Evolutionary conservation across 2,888 invertebrate species (phyloP).

Genomic region (Andrena flavipes): DNA sequence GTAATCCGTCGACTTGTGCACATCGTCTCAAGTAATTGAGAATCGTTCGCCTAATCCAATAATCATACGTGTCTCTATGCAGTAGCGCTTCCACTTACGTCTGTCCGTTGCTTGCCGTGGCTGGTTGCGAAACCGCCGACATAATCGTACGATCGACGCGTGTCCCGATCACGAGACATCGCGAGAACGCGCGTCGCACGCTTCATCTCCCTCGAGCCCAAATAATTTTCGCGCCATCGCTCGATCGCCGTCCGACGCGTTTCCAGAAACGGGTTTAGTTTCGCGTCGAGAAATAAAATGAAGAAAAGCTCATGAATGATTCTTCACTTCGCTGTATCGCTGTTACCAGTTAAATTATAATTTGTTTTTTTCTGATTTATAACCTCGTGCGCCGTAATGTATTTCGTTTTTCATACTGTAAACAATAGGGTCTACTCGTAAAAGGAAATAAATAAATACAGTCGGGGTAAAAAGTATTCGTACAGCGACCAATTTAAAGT

Average conservation of each 20-base stretch:
- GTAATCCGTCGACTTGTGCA: slow-evolving; percentile 3
- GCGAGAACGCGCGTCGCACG: slow-evolving; percentile 43
- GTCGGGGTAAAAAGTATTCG: too few relatives aligned
- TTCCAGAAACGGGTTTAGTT: neutral
- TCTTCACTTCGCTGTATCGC: neutral
- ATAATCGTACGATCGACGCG: slow-evolving; percentile 28
- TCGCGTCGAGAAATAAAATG: neutral
- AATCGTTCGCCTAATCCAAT: slow-evolving; percentile 7
- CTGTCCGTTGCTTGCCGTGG: slow-evolving; percentile 14
- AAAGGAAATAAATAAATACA: too few relatives aligned
- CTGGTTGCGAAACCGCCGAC: neutral
- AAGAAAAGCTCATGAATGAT: slow-evolving; percentile 23
- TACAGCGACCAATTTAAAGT: too few relatives aligned
- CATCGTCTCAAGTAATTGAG: neutral
- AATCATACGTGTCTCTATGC: neutral
- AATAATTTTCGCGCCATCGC: neutral
- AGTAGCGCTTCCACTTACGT: slow-evolving; percentile 23
- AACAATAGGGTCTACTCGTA: too few relatives aligned
- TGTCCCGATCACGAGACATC: slow-evolving; percentile 59
- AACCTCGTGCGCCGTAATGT: too few relatives aligned
- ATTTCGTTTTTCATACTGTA: too few relatives aligned
- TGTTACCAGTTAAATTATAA: too few relatives aligned
- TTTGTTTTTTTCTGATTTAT: too few relatives aligned
- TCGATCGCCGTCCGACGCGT: slow-evolving; percentile 38
- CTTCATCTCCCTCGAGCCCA: neutral